Evolutionary conservation across 2,888 invertebrate species (phyloP).

Genomic region (Sinodicranocentrus sp.): DNA sequence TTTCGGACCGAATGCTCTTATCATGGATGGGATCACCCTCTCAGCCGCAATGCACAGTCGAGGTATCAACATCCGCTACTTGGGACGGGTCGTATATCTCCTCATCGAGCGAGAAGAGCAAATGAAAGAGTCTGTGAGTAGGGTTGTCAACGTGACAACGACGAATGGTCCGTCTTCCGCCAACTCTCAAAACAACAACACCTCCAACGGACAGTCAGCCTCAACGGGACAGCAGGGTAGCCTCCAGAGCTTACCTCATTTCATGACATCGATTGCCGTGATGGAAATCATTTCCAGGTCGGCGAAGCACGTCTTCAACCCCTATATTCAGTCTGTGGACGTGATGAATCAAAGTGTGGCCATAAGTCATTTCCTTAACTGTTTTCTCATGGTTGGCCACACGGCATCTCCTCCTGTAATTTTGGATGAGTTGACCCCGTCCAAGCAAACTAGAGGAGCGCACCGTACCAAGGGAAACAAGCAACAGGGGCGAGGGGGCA

Average conservation of each 20-base stretch:
- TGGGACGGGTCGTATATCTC: constrained; percentile 82
- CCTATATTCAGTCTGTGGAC: constrained; percentile 91
- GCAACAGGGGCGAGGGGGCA: constrained; percentile 80
- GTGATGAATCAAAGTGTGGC: constrained; percentile 93
- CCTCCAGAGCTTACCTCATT: constrained; percentile 79
- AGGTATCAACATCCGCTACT: constrained; percentile 97
- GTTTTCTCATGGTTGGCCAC: constrained; percentile 89
- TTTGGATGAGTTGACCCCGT: constrained; percentile 82
- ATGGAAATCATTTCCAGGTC: constrained; percentile 93
- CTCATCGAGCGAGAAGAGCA: constrained; percentile 72
- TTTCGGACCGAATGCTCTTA: constrained; percentile 76
- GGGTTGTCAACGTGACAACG: no score
- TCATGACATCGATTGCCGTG: constrained; percentile 93
- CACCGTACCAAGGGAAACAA: constrained; percentile 81
- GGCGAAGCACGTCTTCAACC: constrained; percentile 95
- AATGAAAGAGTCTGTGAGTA: constrained; percentile 64
- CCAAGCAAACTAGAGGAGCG: constrained; percentile 75
- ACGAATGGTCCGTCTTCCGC: no score
- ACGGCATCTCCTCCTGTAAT: constrained; percentile 84
- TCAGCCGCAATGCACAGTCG: constrained; percentile 95
- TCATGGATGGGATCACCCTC: constrained; percentile 94
- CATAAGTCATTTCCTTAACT: constrained; percentile 97
- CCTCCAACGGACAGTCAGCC: constrained; percentile 36
- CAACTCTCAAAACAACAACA: constrained; percentile 26
- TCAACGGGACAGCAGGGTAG: constrained; percentile 29